Evolutionary conservation across 2,888 invertebrate species (phyloP).

Genomic region (Hirtodrosophila confusa): DNA sequence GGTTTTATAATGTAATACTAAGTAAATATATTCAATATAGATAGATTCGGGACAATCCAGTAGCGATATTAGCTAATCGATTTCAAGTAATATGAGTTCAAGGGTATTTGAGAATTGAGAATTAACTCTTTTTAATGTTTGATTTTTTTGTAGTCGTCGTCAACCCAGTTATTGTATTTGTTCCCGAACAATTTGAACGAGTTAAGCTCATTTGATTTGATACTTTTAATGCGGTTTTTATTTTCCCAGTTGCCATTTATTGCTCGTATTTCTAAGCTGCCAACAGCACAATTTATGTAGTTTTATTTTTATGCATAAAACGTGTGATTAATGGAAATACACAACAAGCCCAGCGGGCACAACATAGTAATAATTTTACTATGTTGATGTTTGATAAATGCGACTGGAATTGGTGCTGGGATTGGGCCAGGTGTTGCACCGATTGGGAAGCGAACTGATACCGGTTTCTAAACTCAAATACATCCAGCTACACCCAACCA

Average conservation of each 20-base stretch:
- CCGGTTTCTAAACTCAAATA: too few relatives aligned
- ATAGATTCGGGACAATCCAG: too few relatives aligned
- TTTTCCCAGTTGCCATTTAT: constrained; percentile 54
- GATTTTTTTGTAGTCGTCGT: constrained; percentile 10
- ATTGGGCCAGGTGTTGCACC: too few relatives aligned
- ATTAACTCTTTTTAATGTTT: not conserved
- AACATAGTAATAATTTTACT: constrained; percentile 23
- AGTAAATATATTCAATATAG: too few relatives aligned
- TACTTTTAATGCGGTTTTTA: constrained; percentile 59
- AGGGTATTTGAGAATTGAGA: too few relatives aligned
- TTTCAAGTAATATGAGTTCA: too few relatives aligned
- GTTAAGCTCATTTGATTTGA: constrained; percentile 64
- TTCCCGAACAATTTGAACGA: constrained; percentile 56
- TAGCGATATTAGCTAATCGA: too few relatives aligned
- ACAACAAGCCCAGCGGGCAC: constrained; percentile 28
- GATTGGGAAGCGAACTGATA: too few relatives aligned
- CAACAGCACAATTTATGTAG: constrained; percentile 38
- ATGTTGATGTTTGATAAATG: too few relatives aligned
- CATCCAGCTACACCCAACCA: too few relatives aligned
- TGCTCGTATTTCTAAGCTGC: constrained; percentile 41
- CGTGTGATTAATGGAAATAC: constrained; percentile 51
- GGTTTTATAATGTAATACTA: too few relatives aligned
- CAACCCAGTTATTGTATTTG: constrained; percentile 33
- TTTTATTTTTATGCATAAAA: constrained; percentile 46
- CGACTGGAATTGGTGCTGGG: too few relatives aligned